phyloP scores from a whole-genome alignment of 2,888 invertebrate genomes.

The Microdon myrmicae region DNA sequence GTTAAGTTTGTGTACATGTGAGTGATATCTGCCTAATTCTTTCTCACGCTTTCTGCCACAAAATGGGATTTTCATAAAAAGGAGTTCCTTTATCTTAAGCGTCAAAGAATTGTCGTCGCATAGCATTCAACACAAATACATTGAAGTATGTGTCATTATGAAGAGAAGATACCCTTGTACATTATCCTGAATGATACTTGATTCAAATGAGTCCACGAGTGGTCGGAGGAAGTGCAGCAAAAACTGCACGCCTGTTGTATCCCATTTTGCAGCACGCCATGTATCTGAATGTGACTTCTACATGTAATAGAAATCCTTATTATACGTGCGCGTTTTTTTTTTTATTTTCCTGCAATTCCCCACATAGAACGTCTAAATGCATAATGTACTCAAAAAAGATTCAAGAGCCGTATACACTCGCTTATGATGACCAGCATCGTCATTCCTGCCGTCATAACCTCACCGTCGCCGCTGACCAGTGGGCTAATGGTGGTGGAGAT shows the following conservation, averaged over 20 bases:
- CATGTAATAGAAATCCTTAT: conserved; percentile 37
- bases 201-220: conserved; percentile 39
- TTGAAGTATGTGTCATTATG: conserved; percentile 18
- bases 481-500: conserved; percentile 6
- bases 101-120: conserved; percentile 5
- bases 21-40: not conserved
- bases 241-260: conserved; percentile 34
- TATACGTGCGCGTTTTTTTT: too few relatives aligned
- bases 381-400: conserved; percentile 49
- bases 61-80: conserved; percentile 9
- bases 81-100: too few relatives aligned
- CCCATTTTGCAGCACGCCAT: conserved; percentile 38
- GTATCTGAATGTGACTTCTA: conserved; percentile 26
- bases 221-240: too few relatives aligned
- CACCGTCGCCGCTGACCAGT: too few relatives aligned
- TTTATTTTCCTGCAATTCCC: conserved; percentile 11
- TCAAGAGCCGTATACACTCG: conserved; percentile 47
- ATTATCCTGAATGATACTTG: conserved; percentile 50
- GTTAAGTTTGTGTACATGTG: not conserved
- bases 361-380: conserved; percentile 43
- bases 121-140: conserved; percentile 16
- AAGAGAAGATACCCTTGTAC: conserved; percentile 37
- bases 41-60: not conserved
- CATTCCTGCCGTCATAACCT: too few relatives aligned
- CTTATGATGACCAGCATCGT: conserved; percentile 34